Base-by-base conservation (phyloP, 2,113 vertebrate genomes). In the Lonchura striata region DNA sequence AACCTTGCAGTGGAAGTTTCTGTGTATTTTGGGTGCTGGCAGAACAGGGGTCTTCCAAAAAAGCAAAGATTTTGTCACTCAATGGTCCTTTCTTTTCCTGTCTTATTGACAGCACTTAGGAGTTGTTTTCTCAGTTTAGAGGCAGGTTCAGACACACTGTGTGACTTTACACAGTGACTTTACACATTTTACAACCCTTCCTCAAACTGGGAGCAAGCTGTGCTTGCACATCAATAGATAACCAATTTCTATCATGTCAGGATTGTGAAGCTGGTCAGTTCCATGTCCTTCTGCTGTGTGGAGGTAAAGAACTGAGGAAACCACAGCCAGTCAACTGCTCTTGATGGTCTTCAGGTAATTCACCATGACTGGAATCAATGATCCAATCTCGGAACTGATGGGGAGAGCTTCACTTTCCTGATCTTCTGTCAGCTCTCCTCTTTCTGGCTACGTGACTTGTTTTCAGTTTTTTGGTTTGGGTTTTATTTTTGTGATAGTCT, bases 361-460 rank as follows among this genome's bases (percentile, higher is more conserved):
- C 86, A 6, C 12, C 53, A 16, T 22, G 13, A 56, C 10, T 54
- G 39, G 12, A 76, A 59, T 46, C 74, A 70, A 15, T 23, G 37
- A 39, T 41, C 14, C 41, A 61, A 47, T 71, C 33, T 57, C 37
- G 82, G 33, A 76, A 65, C 7, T 44, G 27, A 31, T 7, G 3
- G 52, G 46, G 61, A 80, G 11, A 69, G 2, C 23, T 13, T 70
- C 42, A 13, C 23, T 53, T 81, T 9, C 22, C 17, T 61, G n/a
- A 74, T 77, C 39, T 65, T 66, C 31, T 57, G 19, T 30, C 68
- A 86, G 28, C 9, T 54, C 7, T 47, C 66, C 46, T 60, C 47
- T 42, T 86, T 50, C 42, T 86, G 46, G 6, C 54, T 66, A 22
- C 0, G 0, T 20, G 12, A 22, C 4, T 14, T 59, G 0, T 31